phyloP scores from a whole-genome alignment of 2,797 vertebrate genomes.

The Podarcis siculus region DNA sequence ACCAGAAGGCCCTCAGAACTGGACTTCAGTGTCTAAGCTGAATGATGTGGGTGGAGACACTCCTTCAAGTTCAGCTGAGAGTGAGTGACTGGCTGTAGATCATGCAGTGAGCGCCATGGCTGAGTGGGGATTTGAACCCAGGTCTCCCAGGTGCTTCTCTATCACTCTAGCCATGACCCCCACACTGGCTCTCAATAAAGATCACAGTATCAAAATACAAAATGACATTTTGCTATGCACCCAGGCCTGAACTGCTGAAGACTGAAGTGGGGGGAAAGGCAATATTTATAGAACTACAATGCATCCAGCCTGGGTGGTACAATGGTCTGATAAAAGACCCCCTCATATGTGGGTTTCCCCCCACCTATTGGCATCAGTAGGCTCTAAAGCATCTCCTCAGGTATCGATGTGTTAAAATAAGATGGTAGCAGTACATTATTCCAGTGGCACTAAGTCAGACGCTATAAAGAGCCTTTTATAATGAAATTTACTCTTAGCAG shows the following conservation, averaged over 20 bases:
- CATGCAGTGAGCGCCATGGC: no score
- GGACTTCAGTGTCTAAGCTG: no score
- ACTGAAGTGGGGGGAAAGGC: background rate
- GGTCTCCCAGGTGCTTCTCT: no score
- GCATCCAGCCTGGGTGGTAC: background rate
- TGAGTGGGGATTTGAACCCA: no score
- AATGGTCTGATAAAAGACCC: background rate
- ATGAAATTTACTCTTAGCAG: background rate
- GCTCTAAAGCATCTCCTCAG: background rate
- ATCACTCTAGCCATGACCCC: no score
- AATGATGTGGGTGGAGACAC: no score
- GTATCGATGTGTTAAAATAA: background rate
- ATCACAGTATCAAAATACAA: background rate
- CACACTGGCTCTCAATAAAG: background rate
- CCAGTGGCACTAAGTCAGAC: background rate
- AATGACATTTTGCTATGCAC: background rate
- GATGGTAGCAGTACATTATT: background rate
- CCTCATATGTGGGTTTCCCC: fast-evolving
- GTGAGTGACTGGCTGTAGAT: no score
- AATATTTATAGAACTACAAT: background rate
- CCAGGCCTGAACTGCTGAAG: background rate
- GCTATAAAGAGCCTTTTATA: background rate
- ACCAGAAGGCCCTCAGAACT: no score
- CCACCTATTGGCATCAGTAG: background rate
- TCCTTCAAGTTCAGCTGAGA: no score